Evolutionary conservation across 2,797 vertebrate species (phyloP).

Genomic region (Pangasius larnaudii): DNA sequence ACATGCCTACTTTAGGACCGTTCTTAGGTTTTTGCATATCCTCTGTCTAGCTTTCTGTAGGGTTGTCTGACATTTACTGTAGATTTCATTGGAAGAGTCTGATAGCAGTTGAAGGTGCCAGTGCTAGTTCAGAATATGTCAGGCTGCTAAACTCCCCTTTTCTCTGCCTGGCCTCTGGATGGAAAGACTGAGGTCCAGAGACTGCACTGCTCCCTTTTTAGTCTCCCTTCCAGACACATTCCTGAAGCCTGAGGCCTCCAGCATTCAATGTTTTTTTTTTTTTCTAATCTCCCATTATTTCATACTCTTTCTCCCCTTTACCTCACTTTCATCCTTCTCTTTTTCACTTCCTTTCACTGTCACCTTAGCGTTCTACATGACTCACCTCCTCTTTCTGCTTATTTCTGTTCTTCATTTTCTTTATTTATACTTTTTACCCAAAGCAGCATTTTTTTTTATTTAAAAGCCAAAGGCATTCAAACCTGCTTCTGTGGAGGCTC

Average conservation of each 20-base stretch:
- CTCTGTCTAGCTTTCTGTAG: conserved; percentile 57
- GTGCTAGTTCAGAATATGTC: conserved; percentile 41
- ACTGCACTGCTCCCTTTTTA: conserved; percentile 74
- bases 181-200: conserved; percentile 71
- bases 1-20: neutral
- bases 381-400: neutral
- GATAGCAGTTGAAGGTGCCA: neutral
- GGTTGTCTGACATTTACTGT: conserved; percentile 43
- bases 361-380: neutral
- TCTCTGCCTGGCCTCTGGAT: conserved; percentile 70
- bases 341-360: conserved; percentile 21
- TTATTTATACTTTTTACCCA: neutral
- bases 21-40: conserved; percentile 62
- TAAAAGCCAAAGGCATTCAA: neutral
- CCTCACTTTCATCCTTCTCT: conserved; percentile 14
- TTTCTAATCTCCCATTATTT: conserved; percentile 40
- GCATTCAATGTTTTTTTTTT: conserved; percentile 57
- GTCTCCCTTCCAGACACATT: conserved; percentile 76
- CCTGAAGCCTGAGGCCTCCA: conserved; percentile 77
- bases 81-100: neutral
- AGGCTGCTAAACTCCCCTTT: conserved; percentile 55
- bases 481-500: neutral
- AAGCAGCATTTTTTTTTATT: neutral
- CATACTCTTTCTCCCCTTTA: conserved; percentile 45
- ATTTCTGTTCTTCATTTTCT: conserved; percentile 22